A percentile compares a stretch with the other conserved stretches of the same genome.
Evolutionary conservation across 1,140 invertebrate genomes (phyloP).

Genomic region (Drosophila takahashii): DNA sequence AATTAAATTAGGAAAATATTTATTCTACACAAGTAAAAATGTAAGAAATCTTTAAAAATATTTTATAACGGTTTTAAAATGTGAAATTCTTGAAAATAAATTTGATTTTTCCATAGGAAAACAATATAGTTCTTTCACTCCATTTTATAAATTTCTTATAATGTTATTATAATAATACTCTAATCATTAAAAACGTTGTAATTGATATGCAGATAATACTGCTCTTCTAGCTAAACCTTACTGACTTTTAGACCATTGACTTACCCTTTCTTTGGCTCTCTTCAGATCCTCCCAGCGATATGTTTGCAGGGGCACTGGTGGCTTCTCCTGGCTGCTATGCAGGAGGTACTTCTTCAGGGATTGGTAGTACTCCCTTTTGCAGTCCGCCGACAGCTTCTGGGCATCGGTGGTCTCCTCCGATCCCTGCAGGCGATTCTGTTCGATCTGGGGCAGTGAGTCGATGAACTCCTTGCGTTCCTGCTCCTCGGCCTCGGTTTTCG

Average conservation of each 20-base stretch:
- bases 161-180: too few species aligned
- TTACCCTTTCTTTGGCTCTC: constrained; percentile 85
- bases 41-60: too few species aligned
- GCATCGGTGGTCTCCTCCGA: constrained; percentile 65
- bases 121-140: too few species aligned
- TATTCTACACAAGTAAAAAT: too few species aligned
- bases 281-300: constrained; percentile 91
- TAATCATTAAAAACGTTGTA: too few species aligned
- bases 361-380: constrained; percentile 83
- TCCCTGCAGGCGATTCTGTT: constrained; percentile 46
- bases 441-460: constrained; percentile 77
- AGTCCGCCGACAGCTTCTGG: constrained; percentile 74
- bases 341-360: constrained; percentile 81
- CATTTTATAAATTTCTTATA: too few species aligned
- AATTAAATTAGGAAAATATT: not conserved
- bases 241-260: not conserved
- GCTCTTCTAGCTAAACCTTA: too few species aligned
- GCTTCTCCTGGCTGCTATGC: constrained; percentile 84
- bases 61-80: too few species aligned
- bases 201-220: not conserved
- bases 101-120: too few species aligned
- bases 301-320: constrained; percentile 88
- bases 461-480: constrained; percentile 75
- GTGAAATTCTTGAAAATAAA: too few species aligned
- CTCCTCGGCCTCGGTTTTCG: constrained; percentile 73